phyloP scores from a whole-genome alignment of 2,888 invertebrate genomes.

The Pterostichus niger region DNA sequence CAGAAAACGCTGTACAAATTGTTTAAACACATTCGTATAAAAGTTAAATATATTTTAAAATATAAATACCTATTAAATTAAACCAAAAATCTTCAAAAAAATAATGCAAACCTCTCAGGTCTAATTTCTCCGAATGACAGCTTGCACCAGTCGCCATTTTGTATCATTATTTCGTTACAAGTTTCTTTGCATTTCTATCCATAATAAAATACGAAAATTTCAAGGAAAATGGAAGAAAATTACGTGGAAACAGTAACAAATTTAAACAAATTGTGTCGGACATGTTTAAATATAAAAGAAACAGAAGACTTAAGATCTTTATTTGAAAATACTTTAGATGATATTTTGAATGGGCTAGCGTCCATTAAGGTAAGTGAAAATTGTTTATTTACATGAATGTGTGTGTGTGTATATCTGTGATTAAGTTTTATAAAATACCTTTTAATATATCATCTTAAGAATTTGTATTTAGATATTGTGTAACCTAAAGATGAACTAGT shows the following conservation, averaged over 20 bases:
- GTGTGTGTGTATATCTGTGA: too few relatives aligned
- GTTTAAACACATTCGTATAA: too few relatives aligned
- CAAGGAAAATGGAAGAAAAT: constrained; percentile 56
- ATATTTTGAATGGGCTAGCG: constrained; percentile 70
- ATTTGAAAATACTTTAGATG: constrained; percentile 71
- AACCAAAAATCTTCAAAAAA: too few relatives aligned
- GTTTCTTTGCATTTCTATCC: constrained; percentile 61
- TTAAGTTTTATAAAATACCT: too few relatives aligned
- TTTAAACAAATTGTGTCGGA: constrained; percentile 73
- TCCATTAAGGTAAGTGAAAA: constrained; percentile 70
- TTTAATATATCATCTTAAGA: too few relatives aligned
- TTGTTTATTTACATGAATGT: too few relatives aligned
- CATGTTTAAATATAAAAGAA: constrained; percentile 73
- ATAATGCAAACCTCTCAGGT: background rate
- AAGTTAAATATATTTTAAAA: too few relatives aligned
- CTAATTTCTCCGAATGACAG: background rate
- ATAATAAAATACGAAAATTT: constrained; percentile 13
- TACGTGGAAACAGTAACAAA: constrained; percentile 69
- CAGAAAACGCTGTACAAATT: too few relatives aligned
- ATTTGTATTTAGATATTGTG: too few relatives aligned
- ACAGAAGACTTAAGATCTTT: constrained; percentile 72
- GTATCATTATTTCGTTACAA: constrained; percentile 15
- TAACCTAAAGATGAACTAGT: too few relatives aligned
- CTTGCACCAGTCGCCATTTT: constrained; percentile 21
- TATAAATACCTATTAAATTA: too few relatives aligned